Evolutionary conservation across 2,113 vertebrate genomes (phyloP).

Genomic region (Scortum barcoo): DNA sequence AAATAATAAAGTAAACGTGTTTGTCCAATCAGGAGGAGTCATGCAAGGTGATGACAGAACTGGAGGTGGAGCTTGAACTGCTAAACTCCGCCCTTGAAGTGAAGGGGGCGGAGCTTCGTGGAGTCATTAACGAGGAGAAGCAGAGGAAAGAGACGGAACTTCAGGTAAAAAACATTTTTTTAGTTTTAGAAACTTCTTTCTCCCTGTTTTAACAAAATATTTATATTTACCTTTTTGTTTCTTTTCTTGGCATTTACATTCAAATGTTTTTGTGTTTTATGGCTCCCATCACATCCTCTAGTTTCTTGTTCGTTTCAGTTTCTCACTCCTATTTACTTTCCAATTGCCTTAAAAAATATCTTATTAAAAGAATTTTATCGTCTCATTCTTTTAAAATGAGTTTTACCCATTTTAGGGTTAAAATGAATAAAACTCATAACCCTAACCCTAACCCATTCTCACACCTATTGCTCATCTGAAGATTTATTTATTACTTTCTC

Average conservation of each 20-base stretch:
- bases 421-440: too few relatives aligned
- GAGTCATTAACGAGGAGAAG: conserved; percentile 89
- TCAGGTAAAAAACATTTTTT: conserved; percentile 81
- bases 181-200: neutral
- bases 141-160: conserved; percentile 89
- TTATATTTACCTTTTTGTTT: neutral
- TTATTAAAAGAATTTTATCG: too few relatives aligned
- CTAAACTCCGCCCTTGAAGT: conserved; percentile 89
- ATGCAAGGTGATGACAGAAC: conserved; percentile 87
- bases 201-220: neutral
- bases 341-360: too few relatives aligned
- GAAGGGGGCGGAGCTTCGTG: conserved; percentile 89
- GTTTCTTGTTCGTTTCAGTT: too few relatives aligned
- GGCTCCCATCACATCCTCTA: too few relatives aligned
- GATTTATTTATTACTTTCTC: neutral
- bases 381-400: too few relatives aligned
- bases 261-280: too few relatives aligned
- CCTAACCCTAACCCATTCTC: too few relatives aligned
- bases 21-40: conserved; percentile 87
- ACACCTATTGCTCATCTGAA: too few relatives aligned
- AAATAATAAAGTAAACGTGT: neutral
- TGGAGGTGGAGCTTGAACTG: conserved; percentile 93
- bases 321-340: too few relatives aligned
- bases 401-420: too few relatives aligned
- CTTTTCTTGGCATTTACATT: too few relatives aligned